Evolutionary conservation across 2,113 vertebrate species (phyloP).

Genomic region (Embiotoca jacksoni): DNA sequence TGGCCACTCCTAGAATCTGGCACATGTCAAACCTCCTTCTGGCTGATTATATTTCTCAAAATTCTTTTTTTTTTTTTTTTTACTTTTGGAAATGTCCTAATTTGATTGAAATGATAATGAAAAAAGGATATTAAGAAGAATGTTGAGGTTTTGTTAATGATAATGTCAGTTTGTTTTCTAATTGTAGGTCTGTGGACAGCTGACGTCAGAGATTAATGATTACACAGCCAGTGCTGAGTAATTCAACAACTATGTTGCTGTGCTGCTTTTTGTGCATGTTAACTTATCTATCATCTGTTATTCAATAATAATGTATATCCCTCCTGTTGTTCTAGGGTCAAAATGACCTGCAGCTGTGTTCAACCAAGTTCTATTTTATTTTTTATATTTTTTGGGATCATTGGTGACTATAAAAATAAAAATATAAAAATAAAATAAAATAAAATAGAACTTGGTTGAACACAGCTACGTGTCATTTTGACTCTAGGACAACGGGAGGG

Average conservation of each 20-base stretch:
- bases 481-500: no score
- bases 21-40: background rate
- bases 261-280: background rate
- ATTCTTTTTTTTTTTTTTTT: background rate
- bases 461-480: no score
- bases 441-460: no score
- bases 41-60: background rate
- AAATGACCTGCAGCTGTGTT: no score
- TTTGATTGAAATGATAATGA: background rate
- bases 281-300: background rate
- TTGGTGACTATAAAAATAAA: no score
- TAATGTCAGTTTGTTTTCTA: no score
- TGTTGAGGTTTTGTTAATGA: background rate
- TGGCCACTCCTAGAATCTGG: conserved; percentile 47
- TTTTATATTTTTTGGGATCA: no score
- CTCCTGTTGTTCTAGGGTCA: no score
- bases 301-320: background rate
- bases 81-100: background rate
- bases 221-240: background rate
- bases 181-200: background rate
- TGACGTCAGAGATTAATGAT: conserved; percentile 39
- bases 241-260: conserved; percentile 34
- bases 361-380: no score
- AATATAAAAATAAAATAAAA: no score
- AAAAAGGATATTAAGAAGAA: background rate